phyloP scores from a whole-genome alignment of 2,888 invertebrate species.

The Melolontha melolontha region DNA sequence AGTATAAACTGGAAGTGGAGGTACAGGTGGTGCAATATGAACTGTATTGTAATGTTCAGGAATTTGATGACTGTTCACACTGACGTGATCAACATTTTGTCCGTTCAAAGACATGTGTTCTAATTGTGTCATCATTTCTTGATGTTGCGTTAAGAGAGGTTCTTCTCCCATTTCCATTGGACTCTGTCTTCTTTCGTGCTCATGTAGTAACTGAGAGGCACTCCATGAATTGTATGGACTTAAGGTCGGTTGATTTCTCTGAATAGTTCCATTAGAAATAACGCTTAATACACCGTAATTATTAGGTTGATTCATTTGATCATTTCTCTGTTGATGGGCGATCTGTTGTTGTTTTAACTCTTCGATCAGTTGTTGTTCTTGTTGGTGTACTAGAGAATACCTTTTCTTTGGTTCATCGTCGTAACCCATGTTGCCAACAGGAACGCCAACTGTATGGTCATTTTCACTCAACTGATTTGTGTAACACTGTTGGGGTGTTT shows the following conservation, averaged over 20 bases:
- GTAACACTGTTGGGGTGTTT: conserved; percentile 54
- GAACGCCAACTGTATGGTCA: conserved; percentile 65
- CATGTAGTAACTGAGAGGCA: conserved; percentile 71
- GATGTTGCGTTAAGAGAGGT: conserved; percentile 55
- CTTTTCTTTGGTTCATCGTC: conserved; percentile 67
- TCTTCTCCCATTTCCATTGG: conserved; percentile 60
- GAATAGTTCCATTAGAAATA: conserved; percentile 64
- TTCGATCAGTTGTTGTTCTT: conserved; percentile 65
- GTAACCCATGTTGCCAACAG: conserved; percentile 63
- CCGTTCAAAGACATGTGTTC: conserved; percentile 62
- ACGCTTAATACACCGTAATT: conserved; percentile 60
- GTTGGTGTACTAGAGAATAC: conserved; percentile 66
- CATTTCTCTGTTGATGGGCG: conserved; percentile 53
- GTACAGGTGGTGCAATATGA: conserved; percentile 66
- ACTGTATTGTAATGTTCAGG: conserved; percentile 57
- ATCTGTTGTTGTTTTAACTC: conserved; percentile 63
- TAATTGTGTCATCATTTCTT: conserved; percentile 55
- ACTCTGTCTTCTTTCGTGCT: conserved; percentile 70
- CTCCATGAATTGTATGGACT: conserved; percentile 73
- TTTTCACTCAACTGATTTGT: conserved; percentile 57
- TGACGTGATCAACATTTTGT: conserved; percentile 61
- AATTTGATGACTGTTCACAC: conserved; percentile 59
- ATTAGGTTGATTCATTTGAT: conserved; percentile 43
- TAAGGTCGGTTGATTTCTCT: conserved; percentile 62
- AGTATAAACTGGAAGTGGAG: conserved; percentile 67